Conservation (phyloP, 2,113 vertebrate species). For the Platysternon megacephalum region DNA sequence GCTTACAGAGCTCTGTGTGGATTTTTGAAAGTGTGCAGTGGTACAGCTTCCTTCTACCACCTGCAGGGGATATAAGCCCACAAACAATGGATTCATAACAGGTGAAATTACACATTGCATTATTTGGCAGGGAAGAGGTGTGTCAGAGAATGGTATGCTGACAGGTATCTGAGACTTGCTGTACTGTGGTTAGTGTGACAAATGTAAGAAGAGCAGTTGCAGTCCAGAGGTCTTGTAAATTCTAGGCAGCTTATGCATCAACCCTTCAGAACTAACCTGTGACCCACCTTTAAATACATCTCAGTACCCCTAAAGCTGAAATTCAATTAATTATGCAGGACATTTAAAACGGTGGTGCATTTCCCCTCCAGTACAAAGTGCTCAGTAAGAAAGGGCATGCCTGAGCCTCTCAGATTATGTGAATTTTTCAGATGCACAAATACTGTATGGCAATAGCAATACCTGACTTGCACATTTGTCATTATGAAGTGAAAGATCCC, state of each 20-base stretch:
- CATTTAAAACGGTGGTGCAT: background rate
- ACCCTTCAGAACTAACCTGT: constrained; percentile 13
- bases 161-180: constrained; percentile 20
- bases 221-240: constrained; percentile 14
- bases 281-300: background rate
- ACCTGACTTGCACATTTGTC: background rate
- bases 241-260: constrained; percentile 16
- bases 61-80: constrained; percentile 2
- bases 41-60: constrained; percentile 19
- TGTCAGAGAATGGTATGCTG: constrained; percentile 16
- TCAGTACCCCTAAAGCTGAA: background rate
- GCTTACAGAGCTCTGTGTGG: background rate
- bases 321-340: background rate
- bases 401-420: background rate
- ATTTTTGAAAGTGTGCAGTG: constrained; percentile 24
- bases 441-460: background rate
- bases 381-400: background rate
- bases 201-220: constrained; percentile 9
- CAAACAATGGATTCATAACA: background rate
- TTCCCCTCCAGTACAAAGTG: background rate
- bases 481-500: background rate
- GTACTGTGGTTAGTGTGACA: background rate
- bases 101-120: constrained; percentile 19
- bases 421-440: constrained; percentile 3
- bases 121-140: background rate